Conservation (phyloP, 2,888 invertebrate species). For the Hirtodrosophila trivittata region DNA sequence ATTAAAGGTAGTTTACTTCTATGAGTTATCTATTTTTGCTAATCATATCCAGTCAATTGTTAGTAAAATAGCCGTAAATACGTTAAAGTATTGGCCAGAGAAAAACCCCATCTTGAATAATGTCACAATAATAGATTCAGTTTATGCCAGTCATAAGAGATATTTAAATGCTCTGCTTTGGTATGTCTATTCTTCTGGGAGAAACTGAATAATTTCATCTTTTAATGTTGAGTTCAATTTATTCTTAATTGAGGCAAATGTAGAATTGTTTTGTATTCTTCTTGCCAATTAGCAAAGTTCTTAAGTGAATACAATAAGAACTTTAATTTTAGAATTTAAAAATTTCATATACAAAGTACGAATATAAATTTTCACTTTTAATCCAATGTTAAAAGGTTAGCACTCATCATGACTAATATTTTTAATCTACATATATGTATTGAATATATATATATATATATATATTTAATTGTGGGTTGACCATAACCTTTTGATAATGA, state of each 20-base stretch:
- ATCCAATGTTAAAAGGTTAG: too few relatives aligned
- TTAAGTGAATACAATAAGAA: not conserved
- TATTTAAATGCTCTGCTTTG: not conserved
- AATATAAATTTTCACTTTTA: too few relatives aligned
- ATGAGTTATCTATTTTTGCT: too few relatives aligned
- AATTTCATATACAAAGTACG: too few relatives aligned
- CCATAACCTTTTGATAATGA: constrained; percentile 3
- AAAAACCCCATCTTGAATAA: too few relatives aligned
- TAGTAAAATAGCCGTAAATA: too few relatives aligned
- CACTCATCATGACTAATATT: not conserved
- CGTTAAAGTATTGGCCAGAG: too few relatives aligned
- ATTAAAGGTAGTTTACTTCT: too few relatives aligned
- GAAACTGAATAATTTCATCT: not conserved
- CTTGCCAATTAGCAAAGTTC: not conserved
- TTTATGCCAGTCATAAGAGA: too few relatives aligned
- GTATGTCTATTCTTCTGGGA: not conserved
- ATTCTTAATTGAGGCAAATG: constrained; percentile 42
- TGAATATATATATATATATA: not conserved
- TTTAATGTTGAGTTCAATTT: constrained; percentile 38
- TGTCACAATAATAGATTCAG: too few relatives aligned
- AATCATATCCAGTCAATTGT: too few relatives aligned
- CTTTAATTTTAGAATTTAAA: too few relatives aligned
- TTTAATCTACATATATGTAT: not conserved
- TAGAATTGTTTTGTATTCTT: not conserved
- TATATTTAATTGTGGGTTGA: not conserved